phyloP scores from a whole-genome alignment of 2,797 vertebrate genomes.

The Acanthurus tractus region DNA sequence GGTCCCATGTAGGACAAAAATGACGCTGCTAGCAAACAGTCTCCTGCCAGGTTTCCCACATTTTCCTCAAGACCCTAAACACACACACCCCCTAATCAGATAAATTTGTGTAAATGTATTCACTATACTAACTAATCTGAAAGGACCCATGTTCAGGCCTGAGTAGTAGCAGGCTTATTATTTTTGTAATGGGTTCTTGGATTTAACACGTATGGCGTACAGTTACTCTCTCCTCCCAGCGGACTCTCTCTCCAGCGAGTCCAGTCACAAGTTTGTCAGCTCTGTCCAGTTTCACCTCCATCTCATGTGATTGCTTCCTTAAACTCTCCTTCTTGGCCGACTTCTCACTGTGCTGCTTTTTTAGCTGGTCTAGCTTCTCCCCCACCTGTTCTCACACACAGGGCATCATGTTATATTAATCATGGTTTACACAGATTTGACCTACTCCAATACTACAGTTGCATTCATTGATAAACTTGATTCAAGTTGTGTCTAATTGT shows the following conservation, averaged over 20 bases:
- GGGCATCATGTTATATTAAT: too few relatives aligned
- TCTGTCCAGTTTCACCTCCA: slow-evolving; percentile 91
- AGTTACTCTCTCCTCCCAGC: slow-evolving; percentile 90
- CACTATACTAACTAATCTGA: too few relatives aligned
- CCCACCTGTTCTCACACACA: slow-evolving; percentile 82
- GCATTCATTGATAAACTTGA: too few relatives aligned
- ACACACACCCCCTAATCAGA: slow-evolving; percentile 26
- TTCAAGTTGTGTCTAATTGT: too few relatives aligned
- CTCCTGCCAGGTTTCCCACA: slow-evolving; percentile 90
- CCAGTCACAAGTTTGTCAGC: slow-evolving; percentile 90
- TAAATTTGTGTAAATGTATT: neutral
- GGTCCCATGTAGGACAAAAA: slow-evolving; percentile 96
- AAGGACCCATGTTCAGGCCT: neutral
- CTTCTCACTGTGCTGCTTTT: slow-evolving; percentile 89
- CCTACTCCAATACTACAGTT: too few relatives aligned
- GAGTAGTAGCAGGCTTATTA: neutral
- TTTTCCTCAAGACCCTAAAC: slow-evolving; percentile 89
- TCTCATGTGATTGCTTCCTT: slow-evolving; percentile 87
- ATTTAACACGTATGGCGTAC: slow-evolving; percentile 66
- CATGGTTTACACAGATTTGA: too few relatives aligned
- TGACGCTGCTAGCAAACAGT: slow-evolving; percentile 91
- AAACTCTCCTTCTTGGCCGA: slow-evolving; percentile 88
- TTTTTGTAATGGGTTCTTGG: slow-evolving; percentile 1
- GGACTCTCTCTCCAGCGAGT: slow-evolving; percentile 89
- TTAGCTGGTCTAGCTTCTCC: slow-evolving; percentile 87